A percentile compares a stretch with the other conserved stretches of the same genome.
Evolutionary conservation across 2,888 invertebrate species (phyloP).

Genomic region (Pseudococcus longispinus): DNA sequence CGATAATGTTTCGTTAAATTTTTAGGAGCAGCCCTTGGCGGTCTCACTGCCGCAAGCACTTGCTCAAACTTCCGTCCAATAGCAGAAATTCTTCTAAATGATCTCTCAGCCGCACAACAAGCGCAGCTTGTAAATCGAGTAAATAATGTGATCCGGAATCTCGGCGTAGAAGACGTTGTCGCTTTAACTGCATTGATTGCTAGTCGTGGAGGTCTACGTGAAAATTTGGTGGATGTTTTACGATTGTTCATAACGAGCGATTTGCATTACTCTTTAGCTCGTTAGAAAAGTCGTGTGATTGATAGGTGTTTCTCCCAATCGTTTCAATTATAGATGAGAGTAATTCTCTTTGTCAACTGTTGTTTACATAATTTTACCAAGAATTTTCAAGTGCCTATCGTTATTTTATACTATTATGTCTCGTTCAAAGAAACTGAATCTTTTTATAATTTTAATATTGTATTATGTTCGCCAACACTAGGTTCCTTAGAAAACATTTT

Average conservation of each 20-base stretch:
- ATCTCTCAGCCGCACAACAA: conserved; percentile 41
- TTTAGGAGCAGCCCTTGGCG: conserved; percentile 39
- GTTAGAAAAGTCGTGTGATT: not conserved
- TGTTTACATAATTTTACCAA: not conserved
- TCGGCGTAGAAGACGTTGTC: conserved; percentile 27
- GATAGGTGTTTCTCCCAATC: not conserved
- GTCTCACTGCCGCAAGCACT: conserved; percentile 20
- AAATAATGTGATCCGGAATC: conserved; percentile 6
- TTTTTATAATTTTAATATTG: not conserved
- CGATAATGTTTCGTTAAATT: not conserved
- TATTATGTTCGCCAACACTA: not conserved
- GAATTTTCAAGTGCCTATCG: not conserved
- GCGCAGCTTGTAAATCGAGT: conserved; percentile 43
- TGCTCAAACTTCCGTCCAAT: conserved; percentile 25
- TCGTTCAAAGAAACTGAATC: not conserved
- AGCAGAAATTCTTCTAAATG: conserved; percentile 46
- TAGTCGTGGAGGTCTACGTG: not conserved
- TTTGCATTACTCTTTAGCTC: conserved; percentile 11
- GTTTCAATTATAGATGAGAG: too few species aligned
- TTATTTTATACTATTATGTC: not conserved
- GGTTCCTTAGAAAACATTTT: not conserved
- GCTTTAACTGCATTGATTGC: conserved; percentile 21
- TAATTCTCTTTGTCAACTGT: not conserved
- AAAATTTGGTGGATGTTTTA: conserved; percentile 1
- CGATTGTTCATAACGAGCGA: not conserved